These are phyloP conservation scores for Remorina albescens DNA, from an alignment of 2,797 vertebrate species.

Conservation along the genomic window DNA sequence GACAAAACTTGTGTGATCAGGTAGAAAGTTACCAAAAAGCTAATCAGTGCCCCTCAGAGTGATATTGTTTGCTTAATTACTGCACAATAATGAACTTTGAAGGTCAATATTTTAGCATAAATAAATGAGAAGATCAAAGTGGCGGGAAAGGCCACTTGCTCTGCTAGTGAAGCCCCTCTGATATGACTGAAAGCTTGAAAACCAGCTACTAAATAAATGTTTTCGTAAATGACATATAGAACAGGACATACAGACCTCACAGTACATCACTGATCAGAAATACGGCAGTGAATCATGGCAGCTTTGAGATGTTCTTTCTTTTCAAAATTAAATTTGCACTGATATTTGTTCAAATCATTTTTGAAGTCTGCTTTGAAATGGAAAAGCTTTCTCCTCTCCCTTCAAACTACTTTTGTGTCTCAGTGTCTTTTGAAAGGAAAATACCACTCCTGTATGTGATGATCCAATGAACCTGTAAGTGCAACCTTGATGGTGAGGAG, in stretches of 20 bases:
- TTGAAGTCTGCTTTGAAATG: neutral
- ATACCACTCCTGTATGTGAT: neutral
- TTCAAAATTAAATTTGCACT: neutral
- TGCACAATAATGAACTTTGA: neutral
- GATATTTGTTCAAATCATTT: neutral
- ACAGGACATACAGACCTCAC: neutral
- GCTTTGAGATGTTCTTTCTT: neutral
- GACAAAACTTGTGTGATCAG: neutral
- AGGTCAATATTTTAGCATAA: neutral
- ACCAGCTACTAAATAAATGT: neutral
- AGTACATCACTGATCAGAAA: neutral
- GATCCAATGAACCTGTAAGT: slow-evolving; percentile 23
- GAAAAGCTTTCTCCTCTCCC: neutral
- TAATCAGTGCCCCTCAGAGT: neutral
- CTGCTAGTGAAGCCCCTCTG: neutral
- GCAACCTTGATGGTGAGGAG: slow-evolving; percentile 8
- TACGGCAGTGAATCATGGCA: neutral
- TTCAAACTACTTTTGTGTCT: neutral
- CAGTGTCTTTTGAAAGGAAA: slow-evolving; percentile 13
- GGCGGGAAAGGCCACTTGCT: neutral
- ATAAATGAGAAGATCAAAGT: neutral
- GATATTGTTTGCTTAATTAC: neutral
- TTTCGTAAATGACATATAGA: neutral
- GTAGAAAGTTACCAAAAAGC: neutral
- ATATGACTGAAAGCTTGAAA: neutral